These are phyloP conservation scores for Pedionomus torquatus DNA, from an alignment of 2,113 vertebrate genomes.

Conservation along the genomic window DNA sequence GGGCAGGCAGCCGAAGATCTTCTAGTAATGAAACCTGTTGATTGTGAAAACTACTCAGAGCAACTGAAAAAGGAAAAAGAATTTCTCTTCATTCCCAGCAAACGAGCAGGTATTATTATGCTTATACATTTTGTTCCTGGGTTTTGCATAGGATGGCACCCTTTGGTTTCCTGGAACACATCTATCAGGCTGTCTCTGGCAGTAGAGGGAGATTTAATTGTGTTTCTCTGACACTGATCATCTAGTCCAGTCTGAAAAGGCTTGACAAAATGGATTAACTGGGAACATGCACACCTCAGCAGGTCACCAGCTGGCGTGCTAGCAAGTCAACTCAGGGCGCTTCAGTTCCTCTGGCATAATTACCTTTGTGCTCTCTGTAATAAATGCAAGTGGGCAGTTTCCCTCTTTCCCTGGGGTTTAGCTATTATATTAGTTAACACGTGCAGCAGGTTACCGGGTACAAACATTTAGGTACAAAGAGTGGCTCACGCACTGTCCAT, in stretches of 20 bases:
- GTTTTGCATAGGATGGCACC: neutral
- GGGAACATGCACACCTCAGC: neutral
- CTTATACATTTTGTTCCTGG: neutral
- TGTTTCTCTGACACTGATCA: neutral
- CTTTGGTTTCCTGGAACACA: neutral
- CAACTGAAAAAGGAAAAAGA: constrained; percentile 78
- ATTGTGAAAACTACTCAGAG: constrained; percentile 77
- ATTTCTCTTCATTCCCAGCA: constrained; percentile 85
- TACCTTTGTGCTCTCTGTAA: neutral
- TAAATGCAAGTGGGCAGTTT: neutral
- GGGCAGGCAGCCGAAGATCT: constrained; percentile 79
- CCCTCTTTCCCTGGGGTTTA: neutral
- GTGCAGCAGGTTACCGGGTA: neutral
- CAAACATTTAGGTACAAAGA: neutral
- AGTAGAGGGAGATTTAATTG: neutral
- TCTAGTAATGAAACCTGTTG: constrained; percentile 78
- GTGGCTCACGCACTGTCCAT: neutral
- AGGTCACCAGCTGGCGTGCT: neutral
- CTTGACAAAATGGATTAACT: neutral
- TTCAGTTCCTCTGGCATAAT: neutral
- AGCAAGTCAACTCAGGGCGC: neutral
- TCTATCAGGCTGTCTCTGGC: neutral
- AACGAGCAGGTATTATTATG: constrained; percentile 75
- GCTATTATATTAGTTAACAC: neutral
- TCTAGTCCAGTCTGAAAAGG: neutral